These are phyloP conservation scores for Lynx canadensis DNA, from an alignment of 2,113 vertebrate genomes.

Conservation along the genomic window DNA sequence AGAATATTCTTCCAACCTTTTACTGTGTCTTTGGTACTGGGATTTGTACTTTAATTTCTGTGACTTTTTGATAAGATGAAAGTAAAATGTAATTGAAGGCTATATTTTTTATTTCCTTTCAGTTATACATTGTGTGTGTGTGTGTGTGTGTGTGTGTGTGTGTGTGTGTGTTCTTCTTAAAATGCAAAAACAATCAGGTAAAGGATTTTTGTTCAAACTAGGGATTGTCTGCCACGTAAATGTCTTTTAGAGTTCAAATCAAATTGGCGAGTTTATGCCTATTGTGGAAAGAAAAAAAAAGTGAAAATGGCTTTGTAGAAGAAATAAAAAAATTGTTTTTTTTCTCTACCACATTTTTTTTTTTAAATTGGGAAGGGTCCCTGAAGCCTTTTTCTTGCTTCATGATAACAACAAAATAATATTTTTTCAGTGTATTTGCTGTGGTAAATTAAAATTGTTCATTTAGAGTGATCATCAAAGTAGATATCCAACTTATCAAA, in stretches of 20 bases:
- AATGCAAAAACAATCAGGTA: constrained; percentile 69
- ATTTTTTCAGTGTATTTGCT: not conserved
- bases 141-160: not conserved
- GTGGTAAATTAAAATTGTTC: not conserved
- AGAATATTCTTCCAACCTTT: constrained; percentile 82
- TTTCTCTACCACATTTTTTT: not conserved
- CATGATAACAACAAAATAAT: not conserved
- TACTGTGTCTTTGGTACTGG: constrained; percentile 71
- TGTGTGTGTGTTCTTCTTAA: not conserved
- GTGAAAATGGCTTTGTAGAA: constrained; percentile 17
- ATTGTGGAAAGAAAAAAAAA: constrained; percentile 48
- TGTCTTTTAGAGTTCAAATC: constrained; percentile 71
- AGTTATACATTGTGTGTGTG: not conserved
- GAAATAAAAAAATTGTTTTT: not conserved
- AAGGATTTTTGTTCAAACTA: constrained; percentile 50
- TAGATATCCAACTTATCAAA: constrained; percentile 21
- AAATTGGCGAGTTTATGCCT: constrained; percentile 66
- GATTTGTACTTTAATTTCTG: constrained; percentile 79
- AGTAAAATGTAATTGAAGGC: constrained; percentile 66
- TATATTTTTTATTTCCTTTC: constrained; percentile 50
- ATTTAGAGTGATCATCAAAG: not conserved
- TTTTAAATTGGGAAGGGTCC: not conserved
- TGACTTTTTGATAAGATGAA: constrained; percentile 71
- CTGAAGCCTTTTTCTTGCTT: not conserved
- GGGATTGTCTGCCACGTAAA: constrained; percentile 57